Base-by-base conservation (phyloP, 2,888 invertebrate genomes). In the Orthosia gothica region DNA sequence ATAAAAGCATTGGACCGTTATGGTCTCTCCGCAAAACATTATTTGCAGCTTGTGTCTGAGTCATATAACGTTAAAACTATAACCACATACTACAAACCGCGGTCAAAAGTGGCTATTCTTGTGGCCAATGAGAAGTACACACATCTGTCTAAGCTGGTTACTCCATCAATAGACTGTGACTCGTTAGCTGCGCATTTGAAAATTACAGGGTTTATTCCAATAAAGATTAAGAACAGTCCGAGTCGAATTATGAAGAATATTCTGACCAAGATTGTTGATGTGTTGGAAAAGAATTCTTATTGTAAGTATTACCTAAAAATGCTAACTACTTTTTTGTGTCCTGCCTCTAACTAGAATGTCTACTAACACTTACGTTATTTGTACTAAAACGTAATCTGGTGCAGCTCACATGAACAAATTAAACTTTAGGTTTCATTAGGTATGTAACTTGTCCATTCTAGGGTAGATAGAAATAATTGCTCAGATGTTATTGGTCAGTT, bases 131-230 rank as follows among this genome's bases (percentile, higher is more conserved):
- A 96, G 49, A 94, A 92, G 84, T 97, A 97, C 76, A 82, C 83
- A 45, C 79, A 94, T 83, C 91, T 96, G 76, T 90, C 95, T 0
- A 94, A 95, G 71, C 77, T 97, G 49, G 93, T 92, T 0, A 96
- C 97, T 59, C 97, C 97, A 0, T 91, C 94, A 5, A 89, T 92
- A 49, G 97, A 97, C 72, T 97, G 97, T 86, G 93, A 94, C 55
- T 91, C 93, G 0, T 84, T 97, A 55, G 93, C 93, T 2, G 80
- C 87, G 4, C 92, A 91, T 79, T 88, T 97, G 62, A 93, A 91
- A 74, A 88, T 86, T 18, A 85, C 96, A 26, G 97, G 94, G 2
- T 97, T 97, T 87, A 89, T 94, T 69, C 90, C 94, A 0, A 83
- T 96, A 2, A 91, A 88, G 49, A 82, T 97, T 55, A 94, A 91